These are phyloP conservation scores for Anthophora plumipes DNA, from an alignment of 2,888 invertebrate genomes.

Conservation along the genomic window DNA sequence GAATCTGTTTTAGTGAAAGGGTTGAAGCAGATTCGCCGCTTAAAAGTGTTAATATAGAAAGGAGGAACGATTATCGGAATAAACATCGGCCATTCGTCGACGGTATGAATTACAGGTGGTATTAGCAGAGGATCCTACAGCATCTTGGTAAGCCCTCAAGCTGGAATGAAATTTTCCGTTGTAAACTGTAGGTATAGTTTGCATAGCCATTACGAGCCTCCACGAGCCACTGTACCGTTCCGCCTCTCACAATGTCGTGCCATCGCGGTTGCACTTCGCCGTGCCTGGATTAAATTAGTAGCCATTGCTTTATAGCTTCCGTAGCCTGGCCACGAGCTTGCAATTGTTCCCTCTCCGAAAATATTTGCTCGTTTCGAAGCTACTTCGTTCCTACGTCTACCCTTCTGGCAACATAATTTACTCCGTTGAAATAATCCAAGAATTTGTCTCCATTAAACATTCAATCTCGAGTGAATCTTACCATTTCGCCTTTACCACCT, in stretches of 20 bases:
- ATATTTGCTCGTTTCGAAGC: conserved; percentile 12
- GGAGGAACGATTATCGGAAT: conserved; percentile 1
- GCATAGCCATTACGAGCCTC: conserved; percentile 60
- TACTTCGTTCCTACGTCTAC: neutral
- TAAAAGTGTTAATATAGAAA: too few species aligned
- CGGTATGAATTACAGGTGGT: conserved; percentile 19
- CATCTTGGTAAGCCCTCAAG: conserved; percentile 45
- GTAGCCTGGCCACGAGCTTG: neutral
- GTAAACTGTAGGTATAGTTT: conserved; percentile 65
- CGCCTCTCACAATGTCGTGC: conserved; percentile 39
- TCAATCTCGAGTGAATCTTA: too few species aligned
- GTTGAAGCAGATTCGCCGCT: too few species aligned
- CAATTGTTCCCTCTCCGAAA: conserved; percentile 29
- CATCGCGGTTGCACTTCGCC: conserved; percentile 38
- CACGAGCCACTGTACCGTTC: conserved; percentile 59
- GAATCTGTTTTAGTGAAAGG: too few species aligned
- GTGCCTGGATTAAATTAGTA: conserved; percentile 58
- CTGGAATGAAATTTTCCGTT: conserved; percentile 64
- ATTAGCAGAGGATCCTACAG: conserved; percentile 48
- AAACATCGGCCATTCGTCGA: neutral
- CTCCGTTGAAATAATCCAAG: neutral
- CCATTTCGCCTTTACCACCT: too few species aligned
- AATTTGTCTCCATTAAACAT: too few species aligned
- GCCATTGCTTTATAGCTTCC: conserved; percentile 57
- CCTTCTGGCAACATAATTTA: neutral